These are phyloP conservation scores for Chrysolina americana DNA, from an alignment of 2,888 invertebrate species.

Conservation along the genomic window DNA sequence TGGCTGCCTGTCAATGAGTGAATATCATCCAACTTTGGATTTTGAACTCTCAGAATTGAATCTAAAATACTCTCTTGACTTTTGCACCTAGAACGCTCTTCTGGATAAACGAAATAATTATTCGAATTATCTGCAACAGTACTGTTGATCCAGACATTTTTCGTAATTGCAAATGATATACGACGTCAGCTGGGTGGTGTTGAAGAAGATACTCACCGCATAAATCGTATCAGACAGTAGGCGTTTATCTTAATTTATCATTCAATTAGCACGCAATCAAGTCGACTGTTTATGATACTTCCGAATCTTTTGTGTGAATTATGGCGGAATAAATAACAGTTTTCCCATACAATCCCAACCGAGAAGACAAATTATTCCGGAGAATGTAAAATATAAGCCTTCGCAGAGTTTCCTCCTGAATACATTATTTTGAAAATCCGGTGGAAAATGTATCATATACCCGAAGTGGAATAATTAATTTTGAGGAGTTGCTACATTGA, in stretches of 20 bases:
- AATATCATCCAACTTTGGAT: too few relatives aligned
- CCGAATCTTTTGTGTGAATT: slow-evolving; percentile 12
- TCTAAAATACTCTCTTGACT: too few relatives aligned
- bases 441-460: background rate
- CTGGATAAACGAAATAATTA: too few relatives aligned
- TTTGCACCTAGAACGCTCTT: too few relatives aligned
- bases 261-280: slow-evolving; percentile 23
- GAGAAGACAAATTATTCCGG: background rate
- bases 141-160: background rate
- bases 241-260: slow-evolving; percentile 25
- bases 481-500: background rate
- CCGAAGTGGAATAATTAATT: background rate
- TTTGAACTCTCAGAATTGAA: too few relatives aligned
- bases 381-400: slow-evolving; percentile 9
- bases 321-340: slow-evolving; percentile 21
- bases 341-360: background rate
- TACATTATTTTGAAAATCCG: slow-evolving; percentile 6
- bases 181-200: background rate
- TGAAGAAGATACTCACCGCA: background rate
- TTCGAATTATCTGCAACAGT: background rate
- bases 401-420: background rate
- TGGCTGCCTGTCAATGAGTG: too few relatives aligned
- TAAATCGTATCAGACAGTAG: slow-evolving; percentile 13
- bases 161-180: background rate
- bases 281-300: slow-evolving; percentile 25